Evolutionary conservation across 2,888 invertebrate species (phyloP).

Genomic region (Diaperis boleti): DNA sequence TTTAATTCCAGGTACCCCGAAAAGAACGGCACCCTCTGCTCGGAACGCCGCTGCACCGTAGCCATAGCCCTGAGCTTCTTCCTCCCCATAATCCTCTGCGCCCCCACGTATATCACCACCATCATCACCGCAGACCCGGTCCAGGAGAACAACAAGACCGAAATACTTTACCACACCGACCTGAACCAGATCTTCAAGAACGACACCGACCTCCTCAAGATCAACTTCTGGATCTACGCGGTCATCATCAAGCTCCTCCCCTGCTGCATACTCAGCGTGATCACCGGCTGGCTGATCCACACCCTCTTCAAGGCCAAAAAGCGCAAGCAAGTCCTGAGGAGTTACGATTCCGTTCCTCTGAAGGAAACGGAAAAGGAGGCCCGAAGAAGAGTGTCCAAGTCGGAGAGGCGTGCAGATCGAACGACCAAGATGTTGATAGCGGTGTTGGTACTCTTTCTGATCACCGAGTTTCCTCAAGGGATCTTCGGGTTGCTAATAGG

Average conservation of each 20-base stretch:
- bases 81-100: slow-evolving; percentile 82
- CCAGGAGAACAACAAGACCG: slow-evolving; percentile 70
- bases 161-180: slow-evolving; percentile 71
- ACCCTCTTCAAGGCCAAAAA: slow-evolving; percentile 82
- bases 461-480: slow-evolving; percentile 87
- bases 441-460: slow-evolving; percentile 85
- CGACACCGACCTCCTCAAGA: slow-evolving; percentile 64
- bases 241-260: slow-evolving; percentile 85
- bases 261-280: slow-evolving; percentile 80
- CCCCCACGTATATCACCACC: slow-evolving; percentile 85
- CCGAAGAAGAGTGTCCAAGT: slow-evolving; percentile 68
- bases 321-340: slow-evolving; percentile 77
- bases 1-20: slow-evolving; percentile 78
- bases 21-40: slow-evolving; percentile 79
- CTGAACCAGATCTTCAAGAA: slow-evolving; percentile 65
- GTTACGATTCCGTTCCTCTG: slow-evolving; percentile 72
- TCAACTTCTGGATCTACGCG: slow-evolving; percentile 86
- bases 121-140: slow-evolving; percentile 70
- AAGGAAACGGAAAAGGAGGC: slow-evolving; percentile 42
- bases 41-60: slow-evolving; percentile 80
- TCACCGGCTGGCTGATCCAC: slow-evolving; percentile 77
- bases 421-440: slow-evolving; percentile 92
- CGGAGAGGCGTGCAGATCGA: slow-evolving; percentile 83
- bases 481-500: slow-evolving; percentile 73
- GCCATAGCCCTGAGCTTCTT: slow-evolving; percentile 83